A percentile compares a stretch with the other conserved stretches of the same genome.
phyloP scores from a whole-genome alignment of 2,888 invertebrate genomes.

The Leucophora obtusa region DNA sequence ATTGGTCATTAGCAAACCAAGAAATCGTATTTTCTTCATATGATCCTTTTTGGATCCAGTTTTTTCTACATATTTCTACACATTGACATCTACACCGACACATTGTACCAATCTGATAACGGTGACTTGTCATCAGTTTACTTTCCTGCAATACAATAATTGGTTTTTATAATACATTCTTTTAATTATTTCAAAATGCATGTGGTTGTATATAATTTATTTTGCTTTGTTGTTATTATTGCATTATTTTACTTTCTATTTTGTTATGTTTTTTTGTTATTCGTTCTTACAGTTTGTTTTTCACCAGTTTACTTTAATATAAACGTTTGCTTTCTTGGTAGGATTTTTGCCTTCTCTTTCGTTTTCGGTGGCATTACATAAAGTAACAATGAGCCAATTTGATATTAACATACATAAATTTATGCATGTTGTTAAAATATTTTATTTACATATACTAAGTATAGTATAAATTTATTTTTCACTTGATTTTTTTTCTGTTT shows the following conservation, averaged over 20 bases:
- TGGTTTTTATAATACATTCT: too few species aligned
- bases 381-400: constrained; percentile 54
- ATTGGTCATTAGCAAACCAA: too few species aligned
- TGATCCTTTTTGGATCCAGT: too few species aligned
- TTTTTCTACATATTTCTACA: too few species aligned
- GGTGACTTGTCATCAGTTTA: too few species aligned
- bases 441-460: constrained; percentile 17
- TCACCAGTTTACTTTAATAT: constrained; percentile 31
- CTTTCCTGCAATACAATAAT: too few species aligned
- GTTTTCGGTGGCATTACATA: constrained; percentile 40
- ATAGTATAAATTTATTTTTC: constrained; percentile 50
- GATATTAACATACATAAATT: constrained; percentile 46
- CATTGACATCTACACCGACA: too few species aligned
- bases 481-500: constrained; percentile 20
- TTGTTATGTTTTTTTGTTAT: constrained; percentile 15
- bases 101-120: too few species aligned
- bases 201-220: constrained; percentile 1
- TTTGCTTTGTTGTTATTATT: constrained; percentile 48
- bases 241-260: constrained; percentile 59
- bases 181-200: not conserved
- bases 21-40: too few species aligned
- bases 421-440: constrained; percentile 52
- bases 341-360: constrained; percentile 27
- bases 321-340: constrained; percentile 43
- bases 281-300: constrained; percentile 29